Conservation (phyloP, 2,113 vertebrate species). For the Corvus moneduloides region DNA sequence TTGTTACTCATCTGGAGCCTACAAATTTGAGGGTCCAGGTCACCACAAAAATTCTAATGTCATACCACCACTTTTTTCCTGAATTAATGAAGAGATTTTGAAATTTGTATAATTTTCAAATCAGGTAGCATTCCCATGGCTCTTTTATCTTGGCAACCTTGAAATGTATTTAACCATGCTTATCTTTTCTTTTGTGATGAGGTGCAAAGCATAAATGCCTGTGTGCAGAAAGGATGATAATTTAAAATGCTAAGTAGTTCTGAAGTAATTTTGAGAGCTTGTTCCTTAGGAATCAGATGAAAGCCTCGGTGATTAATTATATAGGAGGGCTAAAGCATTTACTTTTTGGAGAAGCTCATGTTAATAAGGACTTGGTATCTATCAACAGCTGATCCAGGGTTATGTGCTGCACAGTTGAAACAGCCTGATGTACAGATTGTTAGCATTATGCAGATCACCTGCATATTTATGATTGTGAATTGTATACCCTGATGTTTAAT, state of each 20-base stretch:
- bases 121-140: not conserved
- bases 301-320: slow-evolving; percentile 29
- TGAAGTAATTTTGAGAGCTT: slow-evolving; percentile 38
- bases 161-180: slow-evolving; percentile 32
- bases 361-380: not conserved
- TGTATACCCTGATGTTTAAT: not conserved
- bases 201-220: not conserved
- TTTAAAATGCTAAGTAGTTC: slow-evolving; percentile 57
- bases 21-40: not conserved
- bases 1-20: not conserved
- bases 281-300: slow-evolving; percentile 7
- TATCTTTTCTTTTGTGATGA: slow-evolving; percentile 8
- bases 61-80: not conserved
- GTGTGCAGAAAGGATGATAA: not conserved
- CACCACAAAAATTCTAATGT: not conserved
- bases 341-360: not conserved
- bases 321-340: slow-evolving; percentile 1
- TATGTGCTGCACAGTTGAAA: not conserved
- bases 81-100: not conserved
- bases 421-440: not conserved
- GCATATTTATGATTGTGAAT: not conserved
- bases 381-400: not conserved
- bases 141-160: slow-evolving; percentile 10
- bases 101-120: slow-evolving; percentile 10
- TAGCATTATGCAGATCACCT: not conserved